Evolutionary conservation across 2,888 invertebrate species (phyloP).

Genomic region (Limnephilus rhombicus): DNA sequence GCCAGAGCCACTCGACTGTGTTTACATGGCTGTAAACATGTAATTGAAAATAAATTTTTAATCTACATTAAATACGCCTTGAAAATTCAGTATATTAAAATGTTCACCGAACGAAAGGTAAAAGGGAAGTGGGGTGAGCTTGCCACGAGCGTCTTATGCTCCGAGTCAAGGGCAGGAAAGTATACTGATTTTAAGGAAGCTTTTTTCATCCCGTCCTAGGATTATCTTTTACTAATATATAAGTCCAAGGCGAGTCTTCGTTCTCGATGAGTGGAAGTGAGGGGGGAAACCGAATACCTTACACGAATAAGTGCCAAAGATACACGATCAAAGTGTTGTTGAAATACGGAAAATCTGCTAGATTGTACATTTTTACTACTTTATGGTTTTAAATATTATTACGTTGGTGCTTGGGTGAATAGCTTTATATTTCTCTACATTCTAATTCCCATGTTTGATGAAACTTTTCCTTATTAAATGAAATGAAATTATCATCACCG

Average conservation of each 20-base stretch:
- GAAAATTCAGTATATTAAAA: neutral
- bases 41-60: neutral
- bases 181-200: neutral
- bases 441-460: neutral
- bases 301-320: neutral
- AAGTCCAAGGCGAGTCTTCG: neutral
- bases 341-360: neutral
- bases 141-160: neutral
- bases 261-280: neutral
- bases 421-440: neutral
- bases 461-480: neutral
- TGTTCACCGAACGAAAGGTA: neutral
- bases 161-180: neutral
- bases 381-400: neutral
- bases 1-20: neutral
- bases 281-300: neutral
- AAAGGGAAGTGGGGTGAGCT: neutral
- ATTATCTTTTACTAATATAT: neutral
- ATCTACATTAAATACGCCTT: neutral
- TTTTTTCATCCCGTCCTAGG: neutral
- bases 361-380: too few relatives aligned
- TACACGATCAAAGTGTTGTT: neutral
- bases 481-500: neutral
- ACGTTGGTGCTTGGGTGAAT: neutral
- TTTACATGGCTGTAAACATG: neutral